Conservation (phyloP, 2,888 invertebrate genomes). For the Conistra vaccinii region DNA sequence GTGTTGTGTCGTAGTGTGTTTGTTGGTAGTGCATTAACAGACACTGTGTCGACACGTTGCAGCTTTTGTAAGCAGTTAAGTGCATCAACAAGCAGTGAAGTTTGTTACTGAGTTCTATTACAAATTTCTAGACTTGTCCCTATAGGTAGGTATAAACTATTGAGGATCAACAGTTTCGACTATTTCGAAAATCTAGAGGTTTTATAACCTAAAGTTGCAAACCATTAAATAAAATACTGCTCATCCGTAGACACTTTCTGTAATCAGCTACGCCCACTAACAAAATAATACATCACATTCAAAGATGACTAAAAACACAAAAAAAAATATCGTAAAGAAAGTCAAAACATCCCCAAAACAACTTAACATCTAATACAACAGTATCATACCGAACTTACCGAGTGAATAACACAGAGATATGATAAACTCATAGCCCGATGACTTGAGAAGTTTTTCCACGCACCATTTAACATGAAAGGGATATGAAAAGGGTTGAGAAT, state of each 20-base stretch:
- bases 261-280: not conserved
- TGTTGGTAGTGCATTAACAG: conserved; percentile 35
- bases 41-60: conserved; percentile 38
- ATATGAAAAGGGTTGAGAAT: conserved; percentile 81
- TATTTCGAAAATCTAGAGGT: not conserved
- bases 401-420: conserved; percentile 57
- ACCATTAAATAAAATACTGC: not conserved
- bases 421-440: conserved; percentile 67
- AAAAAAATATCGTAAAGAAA: conserved; percentile 7
- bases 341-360: conserved; percentile 17
- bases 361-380: conserved; percentile 36
- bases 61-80: conserved; percentile 4
- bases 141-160: not conserved
- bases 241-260: not conserved
- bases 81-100: conserved; percentile 2
- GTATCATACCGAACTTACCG: conserved; percentile 30
- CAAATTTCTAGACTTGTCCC: not conserved
- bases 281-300: not conserved
- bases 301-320: not conserved
- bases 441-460: conserved; percentile 78
- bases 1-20: conserved; percentile 68
- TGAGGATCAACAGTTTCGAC: no score
- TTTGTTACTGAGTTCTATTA: not conserved
- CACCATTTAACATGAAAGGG: conserved; percentile 79
- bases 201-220: no score